Evolutionary conservation across 2,888 invertebrate genomes (phyloP).

Genomic region (Sisyra nigra): DNA sequence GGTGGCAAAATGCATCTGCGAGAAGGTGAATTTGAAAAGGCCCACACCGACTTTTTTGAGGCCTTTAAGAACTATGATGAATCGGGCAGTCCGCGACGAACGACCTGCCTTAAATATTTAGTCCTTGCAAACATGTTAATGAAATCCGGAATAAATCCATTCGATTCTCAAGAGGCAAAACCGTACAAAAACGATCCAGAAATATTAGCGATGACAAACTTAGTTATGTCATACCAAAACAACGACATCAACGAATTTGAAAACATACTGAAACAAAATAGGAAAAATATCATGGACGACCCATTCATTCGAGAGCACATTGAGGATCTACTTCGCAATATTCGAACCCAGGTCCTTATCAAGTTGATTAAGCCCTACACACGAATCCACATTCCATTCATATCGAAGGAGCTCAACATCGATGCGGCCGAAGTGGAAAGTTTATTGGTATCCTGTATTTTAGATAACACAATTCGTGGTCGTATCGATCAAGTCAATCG

Average conservation of each 20-base stretch:
- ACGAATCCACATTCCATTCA: constrained; percentile 92
- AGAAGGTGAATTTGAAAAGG: constrained; percentile 96
- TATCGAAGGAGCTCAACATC: constrained; percentile 87
- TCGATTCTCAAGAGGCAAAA: constrained; percentile 99
- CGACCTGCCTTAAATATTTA: constrained; percentile 94
- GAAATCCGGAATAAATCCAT: constrained; percentile 99
- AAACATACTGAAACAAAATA: constrained; percentile 83
- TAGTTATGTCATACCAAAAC: constrained; percentile 93
- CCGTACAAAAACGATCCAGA: constrained; percentile 99
- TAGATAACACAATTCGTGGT: constrained; percentile 83
- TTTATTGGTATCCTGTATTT: constrained; percentile 89
- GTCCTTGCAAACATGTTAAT: constrained; percentile 98
- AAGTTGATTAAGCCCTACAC: constrained; percentile 97
- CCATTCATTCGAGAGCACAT: constrained; percentile 98
- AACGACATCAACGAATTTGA: constrained; percentile 98
- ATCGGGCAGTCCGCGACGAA: constrained; percentile 90
- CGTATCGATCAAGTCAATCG: constrained; percentile 89
- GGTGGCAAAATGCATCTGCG: constrained; percentile 99
- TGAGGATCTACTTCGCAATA: constrained; percentile 89
- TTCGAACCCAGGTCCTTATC: constrained; percentile 91
- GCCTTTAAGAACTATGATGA: constrained; percentile 99
- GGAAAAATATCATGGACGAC: constrained; percentile 96
- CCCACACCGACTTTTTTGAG: constrained; percentile 98
- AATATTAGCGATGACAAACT: constrained; percentile 97
- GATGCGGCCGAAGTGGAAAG: constrained; percentile 92